Evolutionary conservation across 2,888 invertebrate genomes (phyloP).

Genomic region (Aphidoletes aphidimyza): DNA sequence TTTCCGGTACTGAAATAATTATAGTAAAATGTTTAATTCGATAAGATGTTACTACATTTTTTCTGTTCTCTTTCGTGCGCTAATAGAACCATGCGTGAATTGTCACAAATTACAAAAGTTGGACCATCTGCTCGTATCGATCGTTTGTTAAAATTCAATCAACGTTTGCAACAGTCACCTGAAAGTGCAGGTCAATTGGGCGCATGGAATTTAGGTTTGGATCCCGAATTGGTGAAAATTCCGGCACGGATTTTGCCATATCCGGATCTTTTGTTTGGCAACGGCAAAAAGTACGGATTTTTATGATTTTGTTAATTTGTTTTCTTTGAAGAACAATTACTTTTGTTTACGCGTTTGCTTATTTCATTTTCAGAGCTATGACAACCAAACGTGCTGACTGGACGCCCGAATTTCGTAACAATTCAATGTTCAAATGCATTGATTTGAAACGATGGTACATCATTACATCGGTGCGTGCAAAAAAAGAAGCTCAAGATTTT

Average conservation of each 20-base stretch:
- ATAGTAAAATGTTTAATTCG: background rate
- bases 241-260: conserved; percentile 74
- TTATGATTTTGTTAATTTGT: background rate
- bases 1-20: conserved; percentile 16
- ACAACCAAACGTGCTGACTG: conserved; percentile 78
- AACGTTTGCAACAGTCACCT: conserved; percentile 68
- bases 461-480: conserved; percentile 61
- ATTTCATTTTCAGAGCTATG: conserved; percentile 59
- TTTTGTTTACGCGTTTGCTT: background rate
- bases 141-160: conserved; percentile 75
- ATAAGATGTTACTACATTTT: background rate
- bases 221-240: conserved; percentile 72
- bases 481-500: conserved; percentile 63
- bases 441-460: conserved; percentile 66
- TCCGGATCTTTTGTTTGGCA: conserved; percentile 73
- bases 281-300: conserved; percentile 58
- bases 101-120: conserved; percentile 80
- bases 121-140: conserved; percentile 75
- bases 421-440: conserved; percentile 64
- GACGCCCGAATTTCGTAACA: conserved; percentile 74
- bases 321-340: background rate
- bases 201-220: conserved; percentile 79
- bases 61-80: too few relatives aligned
- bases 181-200: conserved; percentile 71
- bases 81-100: conserved; percentile 73